Base-by-base conservation (phyloP, 1,140 invertebrate genomes). In the Zaprionus vittiger region DNA sequence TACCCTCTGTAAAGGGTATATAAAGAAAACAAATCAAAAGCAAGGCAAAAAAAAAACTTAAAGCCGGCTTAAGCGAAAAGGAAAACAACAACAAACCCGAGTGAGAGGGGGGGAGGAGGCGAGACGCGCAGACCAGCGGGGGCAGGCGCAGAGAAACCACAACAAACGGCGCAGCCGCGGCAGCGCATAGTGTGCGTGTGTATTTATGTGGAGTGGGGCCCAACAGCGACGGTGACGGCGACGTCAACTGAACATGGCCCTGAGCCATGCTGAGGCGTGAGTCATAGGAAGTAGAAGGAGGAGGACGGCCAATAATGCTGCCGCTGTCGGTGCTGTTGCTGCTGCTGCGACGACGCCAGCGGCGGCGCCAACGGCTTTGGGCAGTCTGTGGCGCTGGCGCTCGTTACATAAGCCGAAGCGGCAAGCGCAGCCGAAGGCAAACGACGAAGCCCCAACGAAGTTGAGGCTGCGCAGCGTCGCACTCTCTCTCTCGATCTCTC, bases 141-240 rank as follows among this genome's bases (percentile, higher is more conserved):
- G 71, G 69, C 54, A 56, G 44, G 52, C 74, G 74, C 26, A 55
- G 54, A 67, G 73, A 85, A 85, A 85, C 82, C 82, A 85, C 82
- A 85, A 85, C 79, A 85, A 85, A 85, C 79, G 64, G 72, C 81
- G 81, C 81, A 78, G 81, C 54, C 81, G 81, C 76, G 49, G 47
- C 52, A 55, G 49, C 55, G 49, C 24, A 37, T 12, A 11, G 41
- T 63, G 31, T 20, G 28, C 3, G 63, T 41, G 31, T 56, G 14
- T 15, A 41, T 14, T 6, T 2, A 15, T 14, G 38, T n/a, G 14
- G 12, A 31, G 20, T 26, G 26, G 31, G 31, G 52, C 57, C 47
- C 31, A 71, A 69, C 44, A 73, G 60, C 68, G 55, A 31, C 28
- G 28, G 66, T 64, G 55, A 47, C 28, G 28, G 28, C 28, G 1